Percentiles rank a stretch among this genome's conserved stretches.
Evolutionary conservation across 2,113 vertebrate genomes (phyloP).

Genomic region (Ardeotis arabs): DNA sequence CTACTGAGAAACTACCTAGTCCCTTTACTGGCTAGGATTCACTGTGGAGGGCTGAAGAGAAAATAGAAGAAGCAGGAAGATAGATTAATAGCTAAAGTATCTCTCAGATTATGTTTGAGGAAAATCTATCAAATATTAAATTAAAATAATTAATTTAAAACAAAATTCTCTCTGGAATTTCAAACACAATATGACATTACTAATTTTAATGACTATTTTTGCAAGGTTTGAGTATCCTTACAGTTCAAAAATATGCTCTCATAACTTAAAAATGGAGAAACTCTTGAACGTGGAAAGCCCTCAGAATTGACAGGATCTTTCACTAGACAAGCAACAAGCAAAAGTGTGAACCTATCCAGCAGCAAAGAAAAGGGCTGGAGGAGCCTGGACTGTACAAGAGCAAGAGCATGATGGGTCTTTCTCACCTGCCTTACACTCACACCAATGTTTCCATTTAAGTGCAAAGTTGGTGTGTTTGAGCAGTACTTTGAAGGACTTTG

Average conservation of each 20-base stretch:
- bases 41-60: not conserved
- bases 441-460: not conserved
- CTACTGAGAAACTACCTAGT: not conserved
- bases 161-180: not conserved
- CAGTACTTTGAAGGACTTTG: not conserved
- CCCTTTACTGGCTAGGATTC: not conserved
- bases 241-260: not conserved
- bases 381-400: not conserved
- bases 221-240: not conserved
- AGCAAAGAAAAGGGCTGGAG: not conserved
- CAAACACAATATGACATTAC: not conserved
- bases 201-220: not conserved
- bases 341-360: not conserved
- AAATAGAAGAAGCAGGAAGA: not conserved
- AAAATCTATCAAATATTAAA: not conserved
- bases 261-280: not conserved
- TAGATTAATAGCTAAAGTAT: not conserved
- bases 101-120: not conserved
- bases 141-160: not conserved
- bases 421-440: not conserved
- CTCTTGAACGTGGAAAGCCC: not conserved
- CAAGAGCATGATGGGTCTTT: accelerated
- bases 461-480: not conserved
- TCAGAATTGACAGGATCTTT: not conserved
- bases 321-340: not conserved